These are phyloP conservation scores for Mesitornis unicolor DNA, from an alignment of 2,113 vertebrate species.

Conservation along the genomic window DNA sequence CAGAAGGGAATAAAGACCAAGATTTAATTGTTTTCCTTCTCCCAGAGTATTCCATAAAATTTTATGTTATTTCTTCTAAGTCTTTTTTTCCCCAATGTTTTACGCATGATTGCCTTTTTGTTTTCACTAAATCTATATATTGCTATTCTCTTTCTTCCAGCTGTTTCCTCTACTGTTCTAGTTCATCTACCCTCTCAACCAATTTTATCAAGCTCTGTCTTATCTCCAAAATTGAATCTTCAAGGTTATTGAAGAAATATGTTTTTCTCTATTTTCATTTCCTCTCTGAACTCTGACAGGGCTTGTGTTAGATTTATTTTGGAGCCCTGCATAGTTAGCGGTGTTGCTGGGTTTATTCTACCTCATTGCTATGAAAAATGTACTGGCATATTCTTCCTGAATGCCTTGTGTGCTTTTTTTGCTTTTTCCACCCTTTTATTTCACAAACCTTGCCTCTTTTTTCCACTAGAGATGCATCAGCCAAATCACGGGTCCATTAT, in stretches of 20 bases:
- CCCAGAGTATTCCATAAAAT: not conserved
- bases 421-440: not conserved
- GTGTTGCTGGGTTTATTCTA: not conserved
- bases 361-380: not conserved
- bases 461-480: not conserved
- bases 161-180: slow-evolving; percentile 16
- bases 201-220: slow-evolving; percentile 52
- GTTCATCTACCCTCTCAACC: not conserved
- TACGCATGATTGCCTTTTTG: not conserved
- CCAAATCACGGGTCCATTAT: not conserved
- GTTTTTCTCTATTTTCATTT: slow-evolving; percentile 27
- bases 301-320: not conserved
- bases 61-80: not conserved
- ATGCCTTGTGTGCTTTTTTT: not conserved
- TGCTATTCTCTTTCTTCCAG: not conserved
- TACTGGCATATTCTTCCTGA: not conserved
- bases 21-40: not conserved
- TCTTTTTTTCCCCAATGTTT: not conserved
- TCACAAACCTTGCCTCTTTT: not conserved
- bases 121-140: not conserved
- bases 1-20: not conserved
- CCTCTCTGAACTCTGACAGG: not conserved
- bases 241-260: slow-evolving; percentile 59
- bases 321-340: not conserved
- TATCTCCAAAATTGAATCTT: slow-evolving; percentile 69